Evolutionary conservation across 1,140 invertebrate species (phyloP), one percentile per base, ranked within the genome.

Genomic region (Penaeus vannamei): DNA sequence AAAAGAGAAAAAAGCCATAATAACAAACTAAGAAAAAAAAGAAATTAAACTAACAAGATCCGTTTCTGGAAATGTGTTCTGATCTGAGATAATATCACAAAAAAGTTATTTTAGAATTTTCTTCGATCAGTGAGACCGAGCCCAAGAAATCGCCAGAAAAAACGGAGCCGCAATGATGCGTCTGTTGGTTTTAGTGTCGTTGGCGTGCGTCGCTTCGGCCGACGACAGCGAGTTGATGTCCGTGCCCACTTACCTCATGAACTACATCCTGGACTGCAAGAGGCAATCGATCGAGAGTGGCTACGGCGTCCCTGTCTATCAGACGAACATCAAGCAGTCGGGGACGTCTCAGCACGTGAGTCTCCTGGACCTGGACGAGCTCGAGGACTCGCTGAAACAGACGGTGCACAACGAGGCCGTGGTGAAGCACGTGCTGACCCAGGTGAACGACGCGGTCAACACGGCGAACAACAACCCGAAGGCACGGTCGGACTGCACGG

Each of bases 321-420:
- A 76, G 32, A 77, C 83, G 32, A 32, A 85, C 7, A 85, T 85
- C 29, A 69, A 84, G 53, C 36, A 82, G 26, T 61, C 60, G 22
- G 32, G 20, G 14, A 85, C 82, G 7, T 85, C 87, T 1, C 87
- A 89, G 59, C 72, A 89, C 59, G 36, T 89, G 22, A 84, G 87
- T 42, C 59, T 89, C 3, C 82, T 89, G 8, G 72, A 84, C 36
- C 20, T 89, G 72, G 87, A 89, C 32, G 87, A 89, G 36, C 87
- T 89, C 14, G 32, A 60, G 23, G 64, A 84, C 7, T 53, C 87
- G 32, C 87, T 89, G 23, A 72, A 36, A 10, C 32, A 84, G 17
- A 69, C 82, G 20, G 82, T 89, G 8, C 53, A 89, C 23, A 85
- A 59, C 42, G 87, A 89, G 2, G 69, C 4, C 14, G 83, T 89